Evolutionary conservation across 2,113 vertebrate species (phyloP), one percentile per base, ranked within the genome.

Genomic region (Mus spicilegus): DNA sequence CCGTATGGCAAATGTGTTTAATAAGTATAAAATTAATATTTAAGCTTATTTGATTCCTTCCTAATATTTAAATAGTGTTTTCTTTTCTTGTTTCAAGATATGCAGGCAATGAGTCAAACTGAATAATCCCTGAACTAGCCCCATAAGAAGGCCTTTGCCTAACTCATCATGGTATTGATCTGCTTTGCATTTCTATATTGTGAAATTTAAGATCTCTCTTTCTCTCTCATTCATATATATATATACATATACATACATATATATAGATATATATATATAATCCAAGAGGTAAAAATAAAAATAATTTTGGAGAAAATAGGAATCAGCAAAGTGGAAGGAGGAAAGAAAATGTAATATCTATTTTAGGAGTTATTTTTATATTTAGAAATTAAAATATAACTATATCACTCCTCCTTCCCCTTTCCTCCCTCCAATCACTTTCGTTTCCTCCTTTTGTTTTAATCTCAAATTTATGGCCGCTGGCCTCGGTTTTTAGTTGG

Each of bases 1-100:
- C 30, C 81, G 7, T 73, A 16, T 65, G 26, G 94, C 72, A 80
- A 80, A 67, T 26, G n/a, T 73, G 46, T 89, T 69, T 33, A 46
- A 89, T 81, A 51, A 78, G 69, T 30, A 94, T 92, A 89, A 63
- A 90, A 96, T 54, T 78, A 3, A 6, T 39, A 78, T 20, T 92
- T 85, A 93, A 86, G 67, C 36, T 65, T 56, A 90, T 51, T 54
- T 5, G 3, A 19, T 42, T 39, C 42, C 12, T n/a, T 75, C 49
- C 65, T 51, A 22, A 49, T 49, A 61, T 51, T 70, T 46, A 54
- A 19, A 24, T 85, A 77, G 8, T 77, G 7, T 93, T 77, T 82
- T 20, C 11, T 8, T 72, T 4, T 78, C 61, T 14, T n/a, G 12
- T 33, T 78, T 24, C 30, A 75, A 87, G 20, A 75, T 91, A 56